Evolutionary conservation across 2,797 vertebrate genomes (phyloP).

Genomic region (Myiotriccus ornatus): DNA sequence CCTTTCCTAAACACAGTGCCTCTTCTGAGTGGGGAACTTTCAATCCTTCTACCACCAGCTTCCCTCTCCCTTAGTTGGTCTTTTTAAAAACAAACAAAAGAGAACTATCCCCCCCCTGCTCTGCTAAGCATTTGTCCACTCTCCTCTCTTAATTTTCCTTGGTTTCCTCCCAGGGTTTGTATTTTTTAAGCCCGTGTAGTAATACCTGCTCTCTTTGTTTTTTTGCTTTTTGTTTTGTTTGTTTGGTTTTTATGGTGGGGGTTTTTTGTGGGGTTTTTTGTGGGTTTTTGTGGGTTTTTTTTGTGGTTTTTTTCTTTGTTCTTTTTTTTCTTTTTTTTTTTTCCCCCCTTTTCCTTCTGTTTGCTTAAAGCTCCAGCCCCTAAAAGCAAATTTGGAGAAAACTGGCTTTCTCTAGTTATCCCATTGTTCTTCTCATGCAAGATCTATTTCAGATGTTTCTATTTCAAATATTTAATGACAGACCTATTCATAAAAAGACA

Average conservation of each 20-base stretch:
- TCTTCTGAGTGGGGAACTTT: neutral
- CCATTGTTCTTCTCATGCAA: constrained; percentile 64
- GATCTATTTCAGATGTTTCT: constrained; percentile 71
- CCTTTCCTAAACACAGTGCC: neutral
- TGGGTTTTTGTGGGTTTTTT: too few relatives aligned
- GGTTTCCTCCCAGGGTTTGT: neutral
- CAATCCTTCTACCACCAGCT: neutral
- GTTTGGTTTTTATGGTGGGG: too few relatives aligned
- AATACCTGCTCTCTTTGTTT: neutral
- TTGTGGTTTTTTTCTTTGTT: too few relatives aligned
- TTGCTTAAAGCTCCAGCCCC: constrained; percentile 12
- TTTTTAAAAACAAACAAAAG: neutral
- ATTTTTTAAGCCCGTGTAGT: neutral
- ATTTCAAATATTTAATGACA: constrained; percentile 70
- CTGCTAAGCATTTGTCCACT: neutral
- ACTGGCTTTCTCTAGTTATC: constrained; percentile 59
- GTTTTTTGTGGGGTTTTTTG: too few relatives aligned
- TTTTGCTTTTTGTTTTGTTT: too few relatives aligned
- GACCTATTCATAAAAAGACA: constrained; percentile 70
- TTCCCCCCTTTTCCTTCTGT: neutral
- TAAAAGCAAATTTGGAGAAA: constrained; percentile 48
- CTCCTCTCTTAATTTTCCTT: neutral
- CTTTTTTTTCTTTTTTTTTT: too few relatives aligned
- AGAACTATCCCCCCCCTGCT: neutral
- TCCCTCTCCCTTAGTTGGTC: neutral